Conservation (phyloP, 1,140 invertebrate species). For the Neodiprion virginianus region DNA sequence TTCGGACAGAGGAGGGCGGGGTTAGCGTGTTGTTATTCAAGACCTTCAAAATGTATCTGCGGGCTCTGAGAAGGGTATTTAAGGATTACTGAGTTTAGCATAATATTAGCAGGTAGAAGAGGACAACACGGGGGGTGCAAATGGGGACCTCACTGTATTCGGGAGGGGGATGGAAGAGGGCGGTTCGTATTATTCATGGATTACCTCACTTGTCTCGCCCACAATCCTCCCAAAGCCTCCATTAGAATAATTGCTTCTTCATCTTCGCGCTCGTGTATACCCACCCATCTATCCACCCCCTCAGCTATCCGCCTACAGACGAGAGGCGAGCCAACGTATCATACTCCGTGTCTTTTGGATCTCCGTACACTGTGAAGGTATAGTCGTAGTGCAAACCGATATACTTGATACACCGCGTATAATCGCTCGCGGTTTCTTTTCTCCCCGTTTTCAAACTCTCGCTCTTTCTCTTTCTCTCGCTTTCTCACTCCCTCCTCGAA, state of each 20-base stretch:
- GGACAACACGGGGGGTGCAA: conserved; percentile 31
- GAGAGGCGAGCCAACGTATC: background rate
- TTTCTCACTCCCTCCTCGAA: no score
- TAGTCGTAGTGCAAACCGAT: no score
- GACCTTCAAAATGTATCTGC: conserved; percentile 43
- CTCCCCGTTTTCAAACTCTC: no score
- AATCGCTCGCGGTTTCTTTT: no score
- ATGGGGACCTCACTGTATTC: conserved; percentile 21
- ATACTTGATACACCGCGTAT: no score
- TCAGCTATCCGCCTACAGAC: background rate
- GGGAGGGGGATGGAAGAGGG: conserved; percentile 23
- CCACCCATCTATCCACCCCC: no score
- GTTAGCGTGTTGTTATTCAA: conserved; percentile 31
- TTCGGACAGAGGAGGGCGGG: background rate
- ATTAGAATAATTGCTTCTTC: conserved; percentile 63
- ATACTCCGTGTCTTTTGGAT: no score
- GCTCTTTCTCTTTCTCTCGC: no score
- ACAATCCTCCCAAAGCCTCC: conserved; percentile 56
- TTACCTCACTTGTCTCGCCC: conserved; percentile 58
- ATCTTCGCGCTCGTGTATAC: conserved; percentile 48
- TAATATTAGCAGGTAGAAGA: conserved; percentile 48
- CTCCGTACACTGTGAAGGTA: no score
- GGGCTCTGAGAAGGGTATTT: conserved; percentile 41
- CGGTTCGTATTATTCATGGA: conserved; percentile 57
- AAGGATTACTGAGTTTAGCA: conserved; percentile 59